A percentile compares a stretch with the other conserved stretches of the same genome.
Conservation (phyloP, 2,888 invertebrate species). For the Ypsolopha sequella region DNA sequence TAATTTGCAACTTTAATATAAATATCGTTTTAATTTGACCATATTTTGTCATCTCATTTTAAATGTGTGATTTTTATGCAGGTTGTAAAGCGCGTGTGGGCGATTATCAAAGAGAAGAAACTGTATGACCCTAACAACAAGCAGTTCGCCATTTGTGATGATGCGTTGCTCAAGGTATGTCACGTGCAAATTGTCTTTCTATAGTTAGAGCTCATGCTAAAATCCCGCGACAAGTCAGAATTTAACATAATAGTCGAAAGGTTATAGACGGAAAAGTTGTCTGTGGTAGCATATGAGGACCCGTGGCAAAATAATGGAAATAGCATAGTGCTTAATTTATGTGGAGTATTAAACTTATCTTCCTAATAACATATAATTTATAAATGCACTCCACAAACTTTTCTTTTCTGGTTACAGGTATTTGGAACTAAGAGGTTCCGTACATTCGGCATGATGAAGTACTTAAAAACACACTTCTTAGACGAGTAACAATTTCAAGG, state of each 20-base stretch:
- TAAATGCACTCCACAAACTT: background rate
- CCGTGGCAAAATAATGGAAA: background rate
- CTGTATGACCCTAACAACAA: slow-evolving; percentile 95
- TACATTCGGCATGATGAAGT: slow-evolving; percentile 98
- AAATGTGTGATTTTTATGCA: background rate
- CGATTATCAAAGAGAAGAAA: slow-evolving; percentile 89
- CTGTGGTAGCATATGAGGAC: background rate
- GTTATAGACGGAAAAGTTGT: background rate
- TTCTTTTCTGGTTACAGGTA: background rate
- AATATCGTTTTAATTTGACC: no score
- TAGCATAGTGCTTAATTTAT: background rate
- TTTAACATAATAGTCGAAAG: background rate
- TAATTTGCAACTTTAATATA: no score
- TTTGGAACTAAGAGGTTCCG: slow-evolving; percentile 94
- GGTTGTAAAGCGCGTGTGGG: slow-evolving; percentile 90
- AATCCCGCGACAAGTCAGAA: no score
- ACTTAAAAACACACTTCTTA: slow-evolving; percentile 89
- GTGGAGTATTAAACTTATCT: no score
- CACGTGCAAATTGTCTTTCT: no score
- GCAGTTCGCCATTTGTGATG: slow-evolving; percentile 95
- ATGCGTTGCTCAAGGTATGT: slow-evolving; percentile 84
- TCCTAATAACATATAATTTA: background rate
- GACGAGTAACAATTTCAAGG: slow-evolving; percentile 58
- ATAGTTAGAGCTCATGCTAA: no score
- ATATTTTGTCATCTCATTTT: background rate